A percentile compares a stretch with the other conserved stretches of the same genome.
Evolutionary conservation across 2,113 vertebrate genomes (phyloP).

Genomic region (Cnemophilus loriae): DNA sequence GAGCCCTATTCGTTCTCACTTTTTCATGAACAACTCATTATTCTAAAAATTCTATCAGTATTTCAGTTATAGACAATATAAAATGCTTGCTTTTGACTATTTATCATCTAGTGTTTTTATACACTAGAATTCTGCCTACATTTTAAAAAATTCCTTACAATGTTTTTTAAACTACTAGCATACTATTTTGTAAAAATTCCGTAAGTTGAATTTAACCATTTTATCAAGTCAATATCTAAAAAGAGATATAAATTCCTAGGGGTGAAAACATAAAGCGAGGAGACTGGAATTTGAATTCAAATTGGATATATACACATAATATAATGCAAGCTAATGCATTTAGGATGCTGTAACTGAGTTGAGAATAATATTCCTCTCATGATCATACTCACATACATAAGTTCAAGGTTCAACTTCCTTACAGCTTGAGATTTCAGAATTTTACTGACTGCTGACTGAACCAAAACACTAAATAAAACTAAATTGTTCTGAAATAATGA

Average conservation of each 20-base stretch:
- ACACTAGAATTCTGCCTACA: neutral
- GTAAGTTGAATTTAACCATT: neutral
- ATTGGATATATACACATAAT: neutral
- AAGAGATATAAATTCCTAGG: neutral
- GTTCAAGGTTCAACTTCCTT: neutral
- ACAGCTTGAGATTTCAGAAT: neutral
- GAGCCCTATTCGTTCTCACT: neutral
- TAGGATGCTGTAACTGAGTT: neutral
- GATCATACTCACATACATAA: neutral
- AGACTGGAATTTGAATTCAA: neutral
- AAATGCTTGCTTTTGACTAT: neutral
- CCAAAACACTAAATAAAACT: neutral
- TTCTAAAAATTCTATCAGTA: neutral
- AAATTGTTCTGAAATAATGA: neutral
- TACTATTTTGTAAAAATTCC: neutral
- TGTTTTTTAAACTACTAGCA: neutral
- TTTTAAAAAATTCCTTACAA: neutral
- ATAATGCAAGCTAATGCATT: neutral
- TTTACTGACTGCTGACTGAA: neutral
- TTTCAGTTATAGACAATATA: neutral
- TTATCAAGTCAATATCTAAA: neutral
- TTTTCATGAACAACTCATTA: neutral
- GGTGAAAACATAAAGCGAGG: neutral
- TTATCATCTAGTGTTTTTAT: neutral
- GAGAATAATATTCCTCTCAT: neutral